phyloP scores from a whole-genome alignment of 2,113 vertebrate genomes.

The Labeo rohita region DNA sequence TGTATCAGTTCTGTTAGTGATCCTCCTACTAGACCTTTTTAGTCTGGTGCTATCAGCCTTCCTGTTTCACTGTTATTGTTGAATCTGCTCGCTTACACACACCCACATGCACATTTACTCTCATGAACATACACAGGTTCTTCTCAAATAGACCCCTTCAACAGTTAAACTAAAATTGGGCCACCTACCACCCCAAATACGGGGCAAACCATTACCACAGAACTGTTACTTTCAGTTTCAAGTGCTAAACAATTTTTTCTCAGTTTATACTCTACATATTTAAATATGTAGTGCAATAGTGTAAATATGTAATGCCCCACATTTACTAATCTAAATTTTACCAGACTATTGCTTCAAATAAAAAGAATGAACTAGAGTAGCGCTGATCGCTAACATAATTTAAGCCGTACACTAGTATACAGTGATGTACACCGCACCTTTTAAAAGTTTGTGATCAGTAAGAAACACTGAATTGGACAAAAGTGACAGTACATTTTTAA shows the following conservation, averaged over 20 bases:
- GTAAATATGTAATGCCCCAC: neutral
- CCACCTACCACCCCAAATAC: neutral
- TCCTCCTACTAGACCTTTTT: slow-evolving; percentile 4
- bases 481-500: neutral
- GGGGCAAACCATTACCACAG: slow-evolving; percentile 3
- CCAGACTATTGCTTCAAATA: neutral
- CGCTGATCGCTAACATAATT: neutral
- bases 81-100: neutral
- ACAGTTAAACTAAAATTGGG: neutral
- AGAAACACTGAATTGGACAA: neutral
- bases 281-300: neutral
- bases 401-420: neutral
- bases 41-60: slow-evolving; percentile 21
- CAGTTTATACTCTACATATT: neutral
- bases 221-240: slow-evolving; percentile 5
- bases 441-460: neutral
- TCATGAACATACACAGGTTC: neutral
- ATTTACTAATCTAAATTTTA: neutral
- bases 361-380: neutral
- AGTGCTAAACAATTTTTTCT: neutral
- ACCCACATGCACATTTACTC: neutral
- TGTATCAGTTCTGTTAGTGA: slow-evolving; percentile 16
- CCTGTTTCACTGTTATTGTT: slow-evolving; percentile 4
- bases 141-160: neutral
- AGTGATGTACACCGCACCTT: neutral